Conservation (phyloP, 1,140 invertebrate genomes). For the Diploscapter pachys region DNA sequence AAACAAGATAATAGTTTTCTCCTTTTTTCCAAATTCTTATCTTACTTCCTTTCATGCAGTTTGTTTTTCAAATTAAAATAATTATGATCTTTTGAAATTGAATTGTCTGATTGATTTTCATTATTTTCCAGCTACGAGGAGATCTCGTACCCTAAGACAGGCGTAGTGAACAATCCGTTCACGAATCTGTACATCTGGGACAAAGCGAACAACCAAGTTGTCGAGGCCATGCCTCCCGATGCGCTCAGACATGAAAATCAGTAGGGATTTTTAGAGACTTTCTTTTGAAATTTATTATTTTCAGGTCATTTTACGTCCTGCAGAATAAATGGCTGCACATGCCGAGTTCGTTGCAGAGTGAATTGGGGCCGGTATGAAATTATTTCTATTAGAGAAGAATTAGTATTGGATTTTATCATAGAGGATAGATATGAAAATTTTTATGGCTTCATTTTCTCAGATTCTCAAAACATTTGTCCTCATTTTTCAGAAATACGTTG, state of each 20-base stretch:
- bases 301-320: conserved; percentile 23
- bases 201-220: conserved; percentile 24
- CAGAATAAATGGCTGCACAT: conserved; percentile 43
- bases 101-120: not conserved
- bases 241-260: conserved; percentile 20
- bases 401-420: too few species aligned
- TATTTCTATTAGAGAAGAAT: too few species aligned
- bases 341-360: conserved; percentile 46
- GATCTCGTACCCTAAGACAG: conserved; percentile 38
- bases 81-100: not conserved
- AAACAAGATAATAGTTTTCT: too few species aligned
- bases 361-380: conserved; percentile 9
- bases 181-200: conserved; percentile 41
- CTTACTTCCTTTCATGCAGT: not conserved
- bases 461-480: too few species aligned
- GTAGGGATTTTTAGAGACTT: conserved; percentile 8
- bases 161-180: conserved; percentile 35
- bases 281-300: not conserved
- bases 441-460: too few species aligned
- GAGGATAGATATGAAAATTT: too few species aligned
- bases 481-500: too few species aligned
- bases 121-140: conserved; percentile 17
- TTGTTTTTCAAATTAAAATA: not conserved
- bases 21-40: too few species aligned
- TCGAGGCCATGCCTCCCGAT: conserved; percentile 24